Evolutionary conservation across 1,140 invertebrate genomes (phyloP), one percentile per base, ranked within the genome.

Genomic region (Aphidius gifuensis): DNA sequence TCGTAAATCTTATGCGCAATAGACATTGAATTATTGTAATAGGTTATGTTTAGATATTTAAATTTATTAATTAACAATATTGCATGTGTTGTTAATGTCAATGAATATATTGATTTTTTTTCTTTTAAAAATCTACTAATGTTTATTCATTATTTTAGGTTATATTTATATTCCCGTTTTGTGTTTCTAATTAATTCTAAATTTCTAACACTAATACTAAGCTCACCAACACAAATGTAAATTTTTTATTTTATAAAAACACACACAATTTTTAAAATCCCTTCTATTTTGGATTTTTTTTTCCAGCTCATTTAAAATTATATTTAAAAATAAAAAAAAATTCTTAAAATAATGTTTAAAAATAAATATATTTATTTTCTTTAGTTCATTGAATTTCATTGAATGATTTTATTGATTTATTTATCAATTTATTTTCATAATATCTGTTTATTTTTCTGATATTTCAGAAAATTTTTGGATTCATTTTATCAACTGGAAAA

Each of bases 381-480:
- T 40, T 32, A 54, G 9, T 49, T 11, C 38, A n/a, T 59, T 59
- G 39, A 7, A 16, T 5, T 44, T 16, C 16, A 16, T 16, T 60
- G 21, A 11, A 42, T 11, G 11, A 59, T 42, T 47, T 58, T 32
- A 32, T 8, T 51, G 50, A 51, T 7, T 42, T 55, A 55, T 16
- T 55, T 9, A 55, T 47, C 3, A 32, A 38, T 45, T 39, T 11
- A 23, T 56, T 48, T 47, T 55, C 0, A 16, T 16, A 16, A 16
- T 16, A 16, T 16, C 16, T 16, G 16, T 16, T 16, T 16, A 16
- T 54, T 62, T 47, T 48, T 62, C 11, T 55, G 38, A 9, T 39
- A 9, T 62, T 62, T 32, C 42, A 62, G 61, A 9, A 58, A 58
- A 42, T 55, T 53, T 53, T 23, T 63, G 23, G 61, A 40, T 21